Base-by-base conservation (phyloP, 1,140 invertebrate genomes). In the Conus betulinus region DNA sequence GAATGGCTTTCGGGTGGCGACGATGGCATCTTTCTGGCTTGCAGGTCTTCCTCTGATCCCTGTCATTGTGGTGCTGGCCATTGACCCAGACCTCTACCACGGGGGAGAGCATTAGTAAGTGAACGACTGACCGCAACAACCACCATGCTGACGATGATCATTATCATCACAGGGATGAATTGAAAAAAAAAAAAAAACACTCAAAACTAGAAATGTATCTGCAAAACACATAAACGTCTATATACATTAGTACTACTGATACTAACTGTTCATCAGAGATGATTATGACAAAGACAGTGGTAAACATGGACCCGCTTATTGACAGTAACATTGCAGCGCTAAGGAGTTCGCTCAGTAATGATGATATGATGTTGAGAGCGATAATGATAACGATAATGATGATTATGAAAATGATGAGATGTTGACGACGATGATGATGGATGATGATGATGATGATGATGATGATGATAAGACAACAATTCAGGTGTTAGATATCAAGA, bases 21-120 rank as follows among this genome's bases (percentile, higher is more conserved):
- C 39, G 39, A 39, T 39, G 39, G 3, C 39, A 39, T 39, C 39
- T 39, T n/a, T 39, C 39, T 81, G 15, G 1, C 23, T 78, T 79
- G 63, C 90, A 94, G 94, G 91, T 39, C 52, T 93, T 25, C 94
- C 94, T n/a, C 52, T 93, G 15, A 90, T 94, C 15, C 93, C 93
- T 3, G 92, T 94, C 1, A 91, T 93, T 27, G 88, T 91, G 51
- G 85, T 93, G 5, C 88, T 93, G 39, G 89, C 91, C 17, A 87
- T 93, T 57, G 92, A 94, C 87, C 87, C 91, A 78, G 88, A 92
- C 51, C 76, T 93, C 60, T 94, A 94, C 88, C 90, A 87, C n/a
- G 93, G 93, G 51, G 92, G 93, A 60, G 88, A 90, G 13, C 74
- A 87, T 11, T 93, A 93, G 93, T 94, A 89, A 91, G 93, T 92